Conservation (phyloP, 1,140 invertebrate species). For the Scylla paramamosain region DNA sequence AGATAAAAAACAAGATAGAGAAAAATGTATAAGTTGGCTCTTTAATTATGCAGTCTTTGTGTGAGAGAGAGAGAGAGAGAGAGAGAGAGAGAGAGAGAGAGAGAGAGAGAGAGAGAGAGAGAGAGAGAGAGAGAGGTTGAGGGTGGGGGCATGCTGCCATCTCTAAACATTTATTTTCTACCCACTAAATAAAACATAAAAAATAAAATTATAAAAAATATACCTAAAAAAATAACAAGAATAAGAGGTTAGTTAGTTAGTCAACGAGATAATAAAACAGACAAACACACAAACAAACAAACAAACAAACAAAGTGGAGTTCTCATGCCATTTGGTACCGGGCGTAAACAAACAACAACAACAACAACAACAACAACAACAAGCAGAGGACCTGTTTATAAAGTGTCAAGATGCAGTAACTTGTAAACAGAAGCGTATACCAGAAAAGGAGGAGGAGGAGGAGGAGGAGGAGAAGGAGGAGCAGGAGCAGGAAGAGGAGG, state of each 20-base stretch:
- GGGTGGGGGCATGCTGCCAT: background rate
- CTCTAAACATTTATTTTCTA: background rate
- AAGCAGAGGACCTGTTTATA: background rate
- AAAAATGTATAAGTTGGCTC: no score
- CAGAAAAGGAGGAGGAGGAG: background rate
- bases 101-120: no score
- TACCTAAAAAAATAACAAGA: no score
- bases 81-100: background rate
- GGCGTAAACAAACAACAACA: background rate
- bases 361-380: background rate
- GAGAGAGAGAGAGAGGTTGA: background rate
- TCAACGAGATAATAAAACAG: background rate
- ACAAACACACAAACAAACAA: no score
- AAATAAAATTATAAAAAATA: no score
- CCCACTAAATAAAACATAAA: background rate
- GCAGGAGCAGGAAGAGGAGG: background rate
- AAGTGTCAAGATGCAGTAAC: background rate
- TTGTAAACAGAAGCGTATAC: background rate
- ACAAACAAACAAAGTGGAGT: background rate
- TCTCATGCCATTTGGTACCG: no score
- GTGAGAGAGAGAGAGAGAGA: no score
- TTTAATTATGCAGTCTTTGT: no score
- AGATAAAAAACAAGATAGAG: no score
- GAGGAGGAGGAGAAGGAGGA: background rate
- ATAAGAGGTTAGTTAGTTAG: no score